A percentile compares a stretch with the other conserved stretches of the same genome.
phyloP scores from a whole-genome alignment of 2,113 vertebrate genomes.

The Muntiacus muntjak region DNA sequence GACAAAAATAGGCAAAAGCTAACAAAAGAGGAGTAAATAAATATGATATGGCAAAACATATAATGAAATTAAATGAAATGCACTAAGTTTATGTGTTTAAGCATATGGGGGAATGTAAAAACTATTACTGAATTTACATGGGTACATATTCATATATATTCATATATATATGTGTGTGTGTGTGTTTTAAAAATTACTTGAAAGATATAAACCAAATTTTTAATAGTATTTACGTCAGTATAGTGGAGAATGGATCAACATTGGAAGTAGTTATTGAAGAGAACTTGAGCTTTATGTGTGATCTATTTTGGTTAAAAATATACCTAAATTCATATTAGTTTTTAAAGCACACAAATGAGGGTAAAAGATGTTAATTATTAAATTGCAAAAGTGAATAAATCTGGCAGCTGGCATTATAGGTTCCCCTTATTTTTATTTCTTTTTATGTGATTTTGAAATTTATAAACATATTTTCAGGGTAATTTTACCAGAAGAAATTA shows the following conservation, averaged over 20 bases:
- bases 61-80: background rate
- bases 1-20: background rate
- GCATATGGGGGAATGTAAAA: background rate
- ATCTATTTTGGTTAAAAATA: background rate
- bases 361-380: background rate
- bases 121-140: background rate
- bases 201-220: background rate
- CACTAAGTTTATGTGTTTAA: background rate
- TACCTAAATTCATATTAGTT: background rate
- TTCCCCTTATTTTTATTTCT: background rate
- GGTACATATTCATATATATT: background rate
- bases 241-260: background rate
- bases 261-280: background rate
- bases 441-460: background rate
- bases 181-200: background rate
- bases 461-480: background rate
- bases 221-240: background rate
- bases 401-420: background rate
- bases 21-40: background rate
- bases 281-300: background rate
- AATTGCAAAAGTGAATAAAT: background rate
- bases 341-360: background rate
- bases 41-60: background rate
- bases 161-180: background rate
- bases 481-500: background rate